Evolutionary conservation across 2,797 vertebrate genomes (phyloP).

Genomic region (Phalloptychus januarius): DNA sequence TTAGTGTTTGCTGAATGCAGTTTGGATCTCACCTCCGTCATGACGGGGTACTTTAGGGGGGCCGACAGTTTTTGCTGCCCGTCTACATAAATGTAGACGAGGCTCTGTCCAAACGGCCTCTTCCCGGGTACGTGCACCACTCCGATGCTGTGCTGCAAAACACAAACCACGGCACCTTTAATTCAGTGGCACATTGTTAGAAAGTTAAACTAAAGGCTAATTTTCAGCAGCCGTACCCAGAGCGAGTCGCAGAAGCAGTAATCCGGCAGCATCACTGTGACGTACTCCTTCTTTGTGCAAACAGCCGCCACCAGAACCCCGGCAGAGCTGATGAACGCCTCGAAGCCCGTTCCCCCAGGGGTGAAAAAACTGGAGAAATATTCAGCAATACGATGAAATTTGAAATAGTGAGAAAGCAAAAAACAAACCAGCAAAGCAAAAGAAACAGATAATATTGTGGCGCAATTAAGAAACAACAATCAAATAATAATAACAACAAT

Average conservation of each 20-base stretch:
- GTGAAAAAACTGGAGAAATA: conserved; percentile 89
- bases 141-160: conserved; percentile 89
- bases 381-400: neutral
- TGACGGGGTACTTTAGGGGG: conserved; percentile 90
- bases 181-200: neutral
- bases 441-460: too few relatives aligned
- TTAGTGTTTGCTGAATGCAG: neutral
- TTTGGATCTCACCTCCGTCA: conserved; percentile 89
- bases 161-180: conserved; percentile 29
- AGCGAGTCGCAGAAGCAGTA: conserved; percentile 98
- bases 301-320: conserved; percentile 94
- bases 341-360: conserved; percentile 91
- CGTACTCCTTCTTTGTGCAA: conserved; percentile 96
- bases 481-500: too few relatives aligned
- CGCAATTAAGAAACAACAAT: too few relatives aligned
- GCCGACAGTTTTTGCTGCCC: conserved; percentile 94
- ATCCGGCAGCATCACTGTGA: conserved; percentile 94
- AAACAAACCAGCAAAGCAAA: too few relatives aligned
- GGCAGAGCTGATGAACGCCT: conserved; percentile 92
- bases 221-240: conserved; percentile 83
- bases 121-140: conserved; percentile 95
- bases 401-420: too few relatives aligned
- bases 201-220: neutral
- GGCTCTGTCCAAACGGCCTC: conserved; percentile 95
- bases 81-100: conserved; percentile 94